These are phyloP conservation scores for Thymelicus sylvestris DNA, from an alignment of 2,888 invertebrate species.

Conservation along the genomic window DNA sequence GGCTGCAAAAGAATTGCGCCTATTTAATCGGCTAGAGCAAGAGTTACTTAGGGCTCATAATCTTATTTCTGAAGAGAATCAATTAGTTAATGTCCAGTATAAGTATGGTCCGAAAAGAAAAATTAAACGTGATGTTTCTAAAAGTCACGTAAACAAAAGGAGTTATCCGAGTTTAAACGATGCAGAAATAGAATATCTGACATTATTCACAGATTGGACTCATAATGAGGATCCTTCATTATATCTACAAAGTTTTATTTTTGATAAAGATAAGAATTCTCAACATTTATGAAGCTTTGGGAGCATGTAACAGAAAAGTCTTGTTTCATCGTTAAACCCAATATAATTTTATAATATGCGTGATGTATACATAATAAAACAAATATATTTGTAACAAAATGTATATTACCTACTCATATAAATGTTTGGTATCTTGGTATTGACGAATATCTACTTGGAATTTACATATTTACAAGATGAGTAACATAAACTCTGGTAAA, in stretches of 20 bases:
- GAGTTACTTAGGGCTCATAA: slow-evolving; percentile 72
- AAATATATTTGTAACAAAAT: slow-evolving; percentile 77
- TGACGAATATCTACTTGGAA: slow-evolving; percentile 76
- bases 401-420: slow-evolving; percentile 75
- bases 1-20: slow-evolving; percentile 84
- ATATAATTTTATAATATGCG: slow-evolving; percentile 63
- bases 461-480: slow-evolving; percentile 82
- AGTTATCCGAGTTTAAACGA: slow-evolving; percentile 53
- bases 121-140: slow-evolving; percentile 24
- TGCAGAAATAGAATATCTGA: slow-evolving; percentile 68
- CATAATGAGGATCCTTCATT: slow-evolving; percentile 66
- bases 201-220: slow-evolving; percentile 73
- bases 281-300: background rate
- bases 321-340: slow-evolving; percentile 71
- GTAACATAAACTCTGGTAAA: slow-evolving; percentile 74
- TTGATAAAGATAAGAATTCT: slow-evolving; percentile 1
- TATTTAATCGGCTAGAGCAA: slow-evolving; percentile 75
- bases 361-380: slow-evolving; percentile 66
- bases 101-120: slow-evolving; percentile 18
- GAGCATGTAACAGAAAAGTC: slow-evolving; percentile 67
- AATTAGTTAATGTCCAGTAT: slow-evolving; percentile 21
- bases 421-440: slow-evolving; percentile 84
- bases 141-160: slow-evolving; percentile 40
- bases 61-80: slow-evolving; percentile 45
- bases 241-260: slow-evolving; percentile 40